Evolutionary conservation across 2,888 invertebrate species (phyloP).

Genomic region (Anaspis maculata): DNA sequence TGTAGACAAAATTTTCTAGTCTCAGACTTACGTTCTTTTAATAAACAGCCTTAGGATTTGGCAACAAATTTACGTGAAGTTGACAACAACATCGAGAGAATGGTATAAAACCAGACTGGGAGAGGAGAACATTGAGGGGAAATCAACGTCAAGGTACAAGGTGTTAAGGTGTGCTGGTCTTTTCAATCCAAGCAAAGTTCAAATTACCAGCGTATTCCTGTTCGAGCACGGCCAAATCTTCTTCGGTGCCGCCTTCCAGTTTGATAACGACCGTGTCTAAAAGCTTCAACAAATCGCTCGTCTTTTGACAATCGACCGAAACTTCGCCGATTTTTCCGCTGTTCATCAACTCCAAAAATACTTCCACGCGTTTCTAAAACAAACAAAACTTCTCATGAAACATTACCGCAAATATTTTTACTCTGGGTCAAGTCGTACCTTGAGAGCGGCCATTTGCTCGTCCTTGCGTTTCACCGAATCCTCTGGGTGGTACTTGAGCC

Average conservation of each 20-base stretch:
- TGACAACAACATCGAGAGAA: too few species aligned
- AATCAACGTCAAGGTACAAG: too few species aligned
- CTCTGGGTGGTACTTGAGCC: conserved; percentile 97
- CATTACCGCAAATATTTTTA: conserved; percentile 5
- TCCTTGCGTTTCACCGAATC: conserved; percentile 85
- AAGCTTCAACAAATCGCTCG: conserved; percentile 72
- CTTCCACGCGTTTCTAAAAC: conserved; percentile 72
- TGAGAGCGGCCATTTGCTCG: conserved; percentile 72
- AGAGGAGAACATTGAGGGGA: too few species aligned
- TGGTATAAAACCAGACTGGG: too few species aligned
- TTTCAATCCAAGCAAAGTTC: too few species aligned
- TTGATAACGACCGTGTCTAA: conserved; percentile 95
- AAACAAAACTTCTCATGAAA: too few species aligned
- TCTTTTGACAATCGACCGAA: conserved; percentile 78
- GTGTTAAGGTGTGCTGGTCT: too few species aligned
- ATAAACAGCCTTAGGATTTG: too few species aligned
- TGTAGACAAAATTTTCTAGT: too few species aligned
- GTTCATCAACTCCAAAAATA: conserved; percentile 78
- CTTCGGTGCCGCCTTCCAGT: conserved; percentile 86
- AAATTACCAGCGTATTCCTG: conserved; percentile 50
- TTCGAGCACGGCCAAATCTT: conserved; percentile 81
- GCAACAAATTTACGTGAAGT: too few species aligned
- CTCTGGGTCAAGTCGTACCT: conserved; percentile 47
- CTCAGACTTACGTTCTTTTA: too few species aligned
- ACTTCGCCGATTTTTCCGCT: conserved; percentile 67